Base-by-base conservation (phyloP, 2,113 vertebrate genomes). In the Malurus cyaneus region DNA sequence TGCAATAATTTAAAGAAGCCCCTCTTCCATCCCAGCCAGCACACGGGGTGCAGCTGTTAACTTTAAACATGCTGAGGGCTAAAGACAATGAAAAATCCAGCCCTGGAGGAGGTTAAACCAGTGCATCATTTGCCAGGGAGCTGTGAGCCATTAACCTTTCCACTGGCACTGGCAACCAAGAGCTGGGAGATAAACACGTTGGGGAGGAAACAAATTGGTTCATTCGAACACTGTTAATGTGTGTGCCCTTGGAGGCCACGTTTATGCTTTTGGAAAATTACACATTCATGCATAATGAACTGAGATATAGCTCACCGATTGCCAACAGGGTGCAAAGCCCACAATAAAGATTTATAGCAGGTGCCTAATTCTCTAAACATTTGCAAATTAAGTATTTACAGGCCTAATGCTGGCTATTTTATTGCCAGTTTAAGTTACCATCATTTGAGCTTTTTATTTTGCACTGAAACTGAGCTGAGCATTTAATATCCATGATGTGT, bases 261-360 rank as follows among this genome's bases (percentile, higher is more conserved):
- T 95, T 96, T 96, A 81, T 95, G 96, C 91, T 96, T 96, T 95
- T 88, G 96, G 96, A 97, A 96, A 96, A 97, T 96, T 96, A 96
- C 66, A 93, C 66, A 36, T 94, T 96, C 86, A 70, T 80, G 83
- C 91, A 95, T 96, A 97, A 97, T 96, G 96, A 95, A 96, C 94
- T 81, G 80, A 96, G 92, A 96, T 92, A 72, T 29, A 94, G 93
- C 95, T 93, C 93, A 95, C 88, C 79, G 54, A 95, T 44, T 96
- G 90, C 88, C 90, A 89, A 88, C 90, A 89, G 93, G 96, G 94
- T 94, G 92, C 96, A 89, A 88, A 94, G 86, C 96, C 92, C 86
- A 91, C 26, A 39, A 73, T 91, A 90, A 93, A 86, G 91, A 96
- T 87, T 96, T 96, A 95, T 95, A 87, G 93, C 92, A 95, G 96